phyloP scores from a whole-genome alignment of 2,113 vertebrate species.

The Cathartes aura region DNA sequence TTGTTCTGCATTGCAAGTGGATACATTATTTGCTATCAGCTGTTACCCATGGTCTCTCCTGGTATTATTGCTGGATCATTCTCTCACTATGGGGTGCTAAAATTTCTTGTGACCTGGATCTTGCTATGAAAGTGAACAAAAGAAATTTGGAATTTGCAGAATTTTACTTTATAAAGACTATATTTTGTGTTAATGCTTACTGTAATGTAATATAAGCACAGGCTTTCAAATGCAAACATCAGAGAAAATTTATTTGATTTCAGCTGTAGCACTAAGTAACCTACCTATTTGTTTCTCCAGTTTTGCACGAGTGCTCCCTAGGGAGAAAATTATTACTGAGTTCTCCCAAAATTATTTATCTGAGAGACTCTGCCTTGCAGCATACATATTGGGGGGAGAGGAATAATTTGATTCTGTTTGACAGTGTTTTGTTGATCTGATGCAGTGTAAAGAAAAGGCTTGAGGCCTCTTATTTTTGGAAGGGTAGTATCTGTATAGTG shows the following conservation, averaged over 20 bases:
- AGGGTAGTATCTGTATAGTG: not conserved
- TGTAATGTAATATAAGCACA: not conserved
- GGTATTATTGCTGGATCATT: not conserved
- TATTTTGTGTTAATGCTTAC: not conserved
- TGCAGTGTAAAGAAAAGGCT: not conserved
- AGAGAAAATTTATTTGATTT: not conserved
- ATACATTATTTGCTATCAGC: not conserved
- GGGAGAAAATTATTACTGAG: not conserved
- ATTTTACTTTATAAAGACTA: not conserved
- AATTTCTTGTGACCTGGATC: not conserved
- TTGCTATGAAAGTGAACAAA: not conserved
- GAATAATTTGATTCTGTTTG: not conserved
- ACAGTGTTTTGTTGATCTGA: not conserved
- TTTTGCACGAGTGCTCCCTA: not conserved
- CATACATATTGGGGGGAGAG: not conserved
- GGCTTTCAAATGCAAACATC: not conserved
- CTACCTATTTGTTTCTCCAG: not conserved
- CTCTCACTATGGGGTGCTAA: not conserved
- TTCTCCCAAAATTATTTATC: not conserved
- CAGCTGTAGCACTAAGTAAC: not conserved
- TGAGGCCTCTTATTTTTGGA: not conserved
- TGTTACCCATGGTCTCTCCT: not conserved
- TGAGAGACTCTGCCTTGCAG: not conserved
- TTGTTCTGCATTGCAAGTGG: not conserved
- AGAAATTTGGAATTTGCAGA: not conserved